A percentile compares a stretch with the other conserved stretches of the same genome.
phyloP scores from a whole-genome alignment of 2,888 invertebrate genomes.

The Drosophila diplacantha region DNA sequence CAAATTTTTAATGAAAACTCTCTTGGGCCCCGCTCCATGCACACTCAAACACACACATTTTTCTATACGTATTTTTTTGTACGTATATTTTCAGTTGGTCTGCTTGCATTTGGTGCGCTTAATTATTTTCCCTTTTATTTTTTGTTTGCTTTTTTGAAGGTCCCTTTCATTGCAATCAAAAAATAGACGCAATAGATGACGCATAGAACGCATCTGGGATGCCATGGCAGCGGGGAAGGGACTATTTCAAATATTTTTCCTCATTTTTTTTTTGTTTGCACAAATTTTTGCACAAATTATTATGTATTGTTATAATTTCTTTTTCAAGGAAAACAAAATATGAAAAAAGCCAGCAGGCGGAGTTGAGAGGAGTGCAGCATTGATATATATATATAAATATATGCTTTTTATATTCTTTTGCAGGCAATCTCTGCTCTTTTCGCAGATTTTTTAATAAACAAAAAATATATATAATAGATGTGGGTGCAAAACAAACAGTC shows the following conservation, averaged over 20 bases:
- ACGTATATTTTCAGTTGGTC: slow-evolving; percentile 17
- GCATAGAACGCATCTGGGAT: slow-evolving; percentile 58
- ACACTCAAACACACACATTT: slow-evolving; percentile 4
- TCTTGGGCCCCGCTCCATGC: slow-evolving; percentile 28
- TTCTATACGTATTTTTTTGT: not conserved
- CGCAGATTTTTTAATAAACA: slow-evolving; percentile 24
- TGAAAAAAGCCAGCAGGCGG: not conserved
- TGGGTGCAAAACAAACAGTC: slow-evolving; percentile 22
- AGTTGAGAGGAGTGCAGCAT: slow-evolving; percentile 46
- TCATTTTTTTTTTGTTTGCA: slow-evolving; percentile 50
- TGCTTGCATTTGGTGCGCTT: slow-evolving; percentile 35
- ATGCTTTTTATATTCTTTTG: not conserved
- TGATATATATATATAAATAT: slow-evolving; percentile 43
- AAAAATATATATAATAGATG: slow-evolving; percentile 21
- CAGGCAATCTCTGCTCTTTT: slow-evolving; percentile 33
- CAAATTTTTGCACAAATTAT: slow-evolving; percentile 70
- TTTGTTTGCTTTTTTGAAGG: slow-evolving; percentile 30
- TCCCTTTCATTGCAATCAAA: slow-evolving; percentile 39
- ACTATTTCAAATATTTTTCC: slow-evolving; percentile 67
- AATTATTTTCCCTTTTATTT: slow-evolving; percentile 13
- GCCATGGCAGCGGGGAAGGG: slow-evolving; percentile 23
- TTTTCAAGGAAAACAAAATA: slow-evolving; percentile 11
- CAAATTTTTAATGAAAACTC: slow-evolving; percentile 66
- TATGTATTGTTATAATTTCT: slow-evolving; percentile 67
- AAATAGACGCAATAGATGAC: slow-evolving; percentile 70